phyloP scores from a whole-genome alignment of 2,888 invertebrate species.

The Lepidochrysops patricia region DNA sequence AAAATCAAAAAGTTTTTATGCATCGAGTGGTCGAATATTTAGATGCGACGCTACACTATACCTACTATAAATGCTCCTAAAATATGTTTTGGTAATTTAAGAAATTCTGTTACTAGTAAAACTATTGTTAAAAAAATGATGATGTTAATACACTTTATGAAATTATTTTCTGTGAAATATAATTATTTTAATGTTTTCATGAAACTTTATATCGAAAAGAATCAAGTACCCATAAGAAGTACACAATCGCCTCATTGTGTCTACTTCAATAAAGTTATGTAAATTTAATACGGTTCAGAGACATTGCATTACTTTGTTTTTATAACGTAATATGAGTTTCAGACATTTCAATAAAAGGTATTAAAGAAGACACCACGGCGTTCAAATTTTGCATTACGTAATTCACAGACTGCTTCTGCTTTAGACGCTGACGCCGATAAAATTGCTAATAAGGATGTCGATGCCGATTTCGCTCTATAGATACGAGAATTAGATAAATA shows the following conservation, averaged over 20 bases:
- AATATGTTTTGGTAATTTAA: too few species aligned
- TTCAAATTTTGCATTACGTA: neutral
- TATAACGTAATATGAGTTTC: neutral
- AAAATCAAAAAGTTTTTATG: too few species aligned
- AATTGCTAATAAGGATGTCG: conserved; percentile 23
- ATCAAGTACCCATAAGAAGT: neutral
- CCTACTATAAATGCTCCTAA: too few species aligned
- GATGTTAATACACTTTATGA: too few species aligned
- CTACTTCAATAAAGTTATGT: conserved; percentile 1
- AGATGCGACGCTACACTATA: too few species aligned
- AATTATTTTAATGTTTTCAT: neutral
- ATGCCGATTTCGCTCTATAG: conserved; percentile 27
- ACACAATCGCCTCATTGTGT: neutral
- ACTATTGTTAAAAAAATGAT: neutral
- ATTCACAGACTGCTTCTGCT: neutral
- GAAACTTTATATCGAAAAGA: neutral
- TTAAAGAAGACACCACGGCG: neutral
- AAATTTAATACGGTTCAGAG: neutral
- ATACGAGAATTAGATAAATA: conserved; percentile 47
- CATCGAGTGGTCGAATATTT: too few species aligned
- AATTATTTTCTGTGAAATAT: too few species aligned
- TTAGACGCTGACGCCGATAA: neutral
- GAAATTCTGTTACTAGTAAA: too few species aligned
- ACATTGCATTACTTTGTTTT: neutral
- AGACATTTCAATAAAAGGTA: neutral